Base-by-base conservation (phyloP, 2,888 invertebrate species). In the Carpatolechia fugitivella region DNA sequence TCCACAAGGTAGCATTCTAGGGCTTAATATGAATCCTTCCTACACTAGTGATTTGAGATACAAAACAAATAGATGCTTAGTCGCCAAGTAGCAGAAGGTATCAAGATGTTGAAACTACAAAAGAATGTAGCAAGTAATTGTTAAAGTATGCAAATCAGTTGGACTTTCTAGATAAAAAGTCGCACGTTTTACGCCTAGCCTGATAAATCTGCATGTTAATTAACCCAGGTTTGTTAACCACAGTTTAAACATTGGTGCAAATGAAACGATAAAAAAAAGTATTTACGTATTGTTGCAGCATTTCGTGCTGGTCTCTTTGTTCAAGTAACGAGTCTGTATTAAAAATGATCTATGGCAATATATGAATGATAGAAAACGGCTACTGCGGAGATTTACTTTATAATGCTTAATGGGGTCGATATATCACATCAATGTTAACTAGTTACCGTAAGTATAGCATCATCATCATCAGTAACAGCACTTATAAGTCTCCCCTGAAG, bases 111-210 rank as follows among this genome's bases (percentile, higher is more conserved):
- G 62, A 61, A 60, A 60, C 56, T 66, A 65, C 70, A 72, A 76
- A 84, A 82, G 83, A 85, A 86, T 82, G 82, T 76, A 69, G 69
- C 74, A 69, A 68, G 83, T 82, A 82, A 85, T 85, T 80, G 85
- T 84, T 80, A 76, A 82, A 80, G 65, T 83, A 86, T 87, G 87
- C 80, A 85, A 87, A 87, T 86, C 30, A 35, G 52, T 55, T 56
- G 63, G 60, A 59, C 57, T 63, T 57, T 57, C 36, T 53, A 65
- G 75, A 72, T 73, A 68, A 73, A 74, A 72, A 75, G 67, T 71
- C 66, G 61, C 74, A 69, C 74, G 74, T 76, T 71, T 61, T 60
- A 61, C 61, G 58, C 59, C 59, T 58, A 20, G 60, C 60, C 61
- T 62, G 76, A 75, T 78, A 78, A 73, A 64, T 63, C 66, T 63